Evolutionary conservation across 2,888 invertebrate genomes (phyloP).

Genomic region (Philonicus albiceps): DNA sequence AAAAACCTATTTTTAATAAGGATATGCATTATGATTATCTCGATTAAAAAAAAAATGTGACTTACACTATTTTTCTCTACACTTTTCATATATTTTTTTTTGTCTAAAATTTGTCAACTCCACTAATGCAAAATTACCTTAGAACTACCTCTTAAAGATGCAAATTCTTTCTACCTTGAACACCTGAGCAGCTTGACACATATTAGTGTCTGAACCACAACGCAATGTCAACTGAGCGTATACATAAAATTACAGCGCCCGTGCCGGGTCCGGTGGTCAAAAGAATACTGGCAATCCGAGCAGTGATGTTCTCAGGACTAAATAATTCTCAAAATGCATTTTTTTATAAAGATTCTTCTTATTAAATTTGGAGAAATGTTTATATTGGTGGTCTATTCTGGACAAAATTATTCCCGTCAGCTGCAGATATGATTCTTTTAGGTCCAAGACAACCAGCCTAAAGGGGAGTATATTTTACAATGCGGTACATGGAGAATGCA

Average conservation of each 20-base stretch:
- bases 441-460: no score
- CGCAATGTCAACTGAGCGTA: background rate
- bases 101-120: no score
- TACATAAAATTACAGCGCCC: background rate
- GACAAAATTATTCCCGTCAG: background rate
- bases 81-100: no score
- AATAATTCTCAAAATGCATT: background rate
- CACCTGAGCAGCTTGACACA: no score
- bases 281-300: background rate
- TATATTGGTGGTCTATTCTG: background rate
- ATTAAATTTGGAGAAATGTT: background rate
- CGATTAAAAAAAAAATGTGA: no score
- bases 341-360: background rate
- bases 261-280: background rate
- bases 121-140: no score
- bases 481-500: background rate
- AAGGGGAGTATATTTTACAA: background rate
- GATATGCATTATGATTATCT: no score
- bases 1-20: no score
- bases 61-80: no score
- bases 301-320: background rate
- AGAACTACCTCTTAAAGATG: no score
- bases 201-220: no score
- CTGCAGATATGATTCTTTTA: background rate
- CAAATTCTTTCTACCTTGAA: no score